Evolutionary conservation across 2,888 invertebrate genomes (phyloP), one percentile per base, ranked within the genome.

Genomic region (Rhamnusium bicolor): DNA sequence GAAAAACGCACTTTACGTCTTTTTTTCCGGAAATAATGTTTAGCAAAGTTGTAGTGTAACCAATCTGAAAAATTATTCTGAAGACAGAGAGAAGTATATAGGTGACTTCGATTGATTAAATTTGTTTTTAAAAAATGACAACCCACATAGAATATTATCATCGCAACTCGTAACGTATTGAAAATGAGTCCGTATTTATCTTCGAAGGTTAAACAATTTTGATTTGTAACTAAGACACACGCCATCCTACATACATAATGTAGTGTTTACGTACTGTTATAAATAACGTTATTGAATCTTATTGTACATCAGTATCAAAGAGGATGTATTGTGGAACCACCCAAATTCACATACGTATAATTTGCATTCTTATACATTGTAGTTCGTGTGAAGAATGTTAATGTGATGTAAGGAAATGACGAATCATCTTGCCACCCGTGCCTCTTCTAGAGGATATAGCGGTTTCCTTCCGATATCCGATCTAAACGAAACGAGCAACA

Each of bases 401-500:
- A 61, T 71, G 49, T 40, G 29, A 19, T 12, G n/a, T 14, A 32
- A 58, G 12, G 46, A 60, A 54, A 49, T 47, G 53, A 53, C 32
- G 24, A 40, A 47, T 49, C 18, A 56, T 51, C 51, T 16, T 5
- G 56, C 29, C 24, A 49, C 49, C 46, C 62, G 18, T 16, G 51
- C 51, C 19, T 51, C 68, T 71, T 71, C 46, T 63, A 46, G 40
- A 65, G 72, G 75, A 75, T 68, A 75, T 75, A 73, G 75, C 72
- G 75, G 75, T 72, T 75, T 75, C 70, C 75, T 75, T 75, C 75
- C 75, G 72, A 67, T 56, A 18, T 32, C 29, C 29, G 65, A 24
- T 16, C 29, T 54, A 67, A 32, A 32, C 54, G 46, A 27, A 24
- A 56, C 46, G 46, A 40, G 19, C 18, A 27, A 56, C 29, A 56